Evolutionary conservation across 2,113 vertebrate species (phyloP), one percentile per base, ranked within the genome.

Genomic region (Nothocercus julius): DNA sequence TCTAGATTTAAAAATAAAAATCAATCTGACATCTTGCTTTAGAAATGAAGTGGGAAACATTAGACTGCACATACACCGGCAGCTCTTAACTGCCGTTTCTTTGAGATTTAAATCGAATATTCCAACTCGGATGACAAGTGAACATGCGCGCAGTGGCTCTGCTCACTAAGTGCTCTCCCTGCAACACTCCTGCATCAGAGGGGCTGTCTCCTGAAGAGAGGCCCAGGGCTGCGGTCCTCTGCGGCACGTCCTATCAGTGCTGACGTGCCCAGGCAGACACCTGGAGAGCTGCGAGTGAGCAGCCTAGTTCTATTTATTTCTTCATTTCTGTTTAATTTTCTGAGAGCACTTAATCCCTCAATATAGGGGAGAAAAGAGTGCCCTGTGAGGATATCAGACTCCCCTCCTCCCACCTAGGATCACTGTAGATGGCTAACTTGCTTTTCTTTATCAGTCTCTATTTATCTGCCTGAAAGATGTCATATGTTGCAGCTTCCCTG

Each of bases 1-100:
- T 92, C 56, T 90, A 42, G 79, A 95, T 92, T 94, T 95, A 85
- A 92, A 95, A 95, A 93, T 68, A 91, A 93, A 95, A 94, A 92
- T 92, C 77, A 85, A 47, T 61, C 85, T 81, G 77, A 95, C 82
- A 7, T 1, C 49, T 90, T 84, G 25, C 58, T 82, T 54, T 93
- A 77, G 58, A 94, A 93, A 85, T 82, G 51, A 89, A 93, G 91
- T 36, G 63, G 54, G 51, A 93, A 45, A 56, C 36, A 72, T 88
- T 84, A 53, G 66, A 68, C 25, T 38, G 73, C 92, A 92, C 81
- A 89, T 95, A 92, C 61, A 82, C 74, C 80, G 36, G 73, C 73
- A 88, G 58, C 58, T 88, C 95, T 88, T 72, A 92, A 82, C 76
- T 79, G 58, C 20, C 69, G 78, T 28, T 59, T 90, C 8, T 90